Conservation (phyloP, 1,140 invertebrate species). For the Psilanteris sp. region DNA sequence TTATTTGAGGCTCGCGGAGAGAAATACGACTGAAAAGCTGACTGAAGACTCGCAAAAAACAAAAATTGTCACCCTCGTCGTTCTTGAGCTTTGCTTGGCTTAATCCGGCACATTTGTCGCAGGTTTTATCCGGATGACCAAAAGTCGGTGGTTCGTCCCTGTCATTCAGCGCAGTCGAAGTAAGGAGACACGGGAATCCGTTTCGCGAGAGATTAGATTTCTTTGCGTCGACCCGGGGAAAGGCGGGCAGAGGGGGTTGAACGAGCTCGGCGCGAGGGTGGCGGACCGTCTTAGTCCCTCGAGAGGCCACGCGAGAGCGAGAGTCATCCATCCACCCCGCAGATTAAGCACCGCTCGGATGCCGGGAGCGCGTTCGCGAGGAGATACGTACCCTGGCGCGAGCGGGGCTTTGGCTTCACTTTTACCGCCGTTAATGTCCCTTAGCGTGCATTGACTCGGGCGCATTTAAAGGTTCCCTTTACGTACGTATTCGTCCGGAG, state of each 20-base stretch:
- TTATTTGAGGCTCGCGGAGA: conserved; percentile 1
- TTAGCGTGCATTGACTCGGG: conserved; percentile 50
- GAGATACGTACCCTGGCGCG: conserved; percentile 1
- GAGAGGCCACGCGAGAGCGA: conserved; percentile 42
- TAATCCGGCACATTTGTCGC: conserved; percentile 49
- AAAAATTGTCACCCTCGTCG: conserved; percentile 42
- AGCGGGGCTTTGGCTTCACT: conserved; percentile 41
- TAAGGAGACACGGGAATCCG: conserved; percentile 42
- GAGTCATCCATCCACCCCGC: conserved; percentile 55
- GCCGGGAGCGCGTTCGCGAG: conserved; percentile 23
- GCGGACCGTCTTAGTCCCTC: conserved; percentile 33
- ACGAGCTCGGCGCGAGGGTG: neutral
- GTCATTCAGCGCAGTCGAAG: conserved; percentile 1
- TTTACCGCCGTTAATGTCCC: conserved; percentile 62
- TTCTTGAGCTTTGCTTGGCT: conserved; percentile 33
- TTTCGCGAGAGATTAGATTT: conserved; percentile 55
- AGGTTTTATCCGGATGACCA: conserved; percentile 26
- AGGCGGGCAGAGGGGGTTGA: neutral
- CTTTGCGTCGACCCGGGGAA: conserved; percentile 16
- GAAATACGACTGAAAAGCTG: no score
- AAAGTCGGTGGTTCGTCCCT: neutral
- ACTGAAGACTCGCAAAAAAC: conserved; percentile 24
- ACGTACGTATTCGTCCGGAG: no score
- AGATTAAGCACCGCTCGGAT: conserved; percentile 47
- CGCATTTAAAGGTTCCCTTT: conserved; percentile 42